These are phyloP conservation scores for Martes flavigula DNA, from an alignment of 2,797 vertebrate genomes.

Conservation along the genomic window DNA sequence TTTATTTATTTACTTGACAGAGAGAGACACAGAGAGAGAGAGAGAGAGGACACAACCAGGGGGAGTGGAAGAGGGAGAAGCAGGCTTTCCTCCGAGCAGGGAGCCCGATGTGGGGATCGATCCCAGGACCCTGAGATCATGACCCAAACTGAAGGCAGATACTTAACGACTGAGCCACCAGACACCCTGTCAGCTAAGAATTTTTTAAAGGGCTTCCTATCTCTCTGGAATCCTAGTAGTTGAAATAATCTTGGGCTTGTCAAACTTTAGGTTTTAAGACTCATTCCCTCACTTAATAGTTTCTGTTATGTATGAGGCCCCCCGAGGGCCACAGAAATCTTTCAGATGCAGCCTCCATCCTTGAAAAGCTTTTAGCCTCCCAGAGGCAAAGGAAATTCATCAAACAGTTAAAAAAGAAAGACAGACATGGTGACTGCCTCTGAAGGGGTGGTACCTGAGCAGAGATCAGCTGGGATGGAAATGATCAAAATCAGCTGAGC, in stretches of 20 bases:
- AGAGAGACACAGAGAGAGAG: too few relatives aligned
- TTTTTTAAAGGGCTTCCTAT: neutral
- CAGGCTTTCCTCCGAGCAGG: too few relatives aligned
- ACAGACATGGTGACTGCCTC: neutral
- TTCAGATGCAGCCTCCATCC: neutral
- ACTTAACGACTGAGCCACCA: too few relatives aligned
- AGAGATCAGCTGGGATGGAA: neutral
- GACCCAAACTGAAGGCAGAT: too few relatives aligned
- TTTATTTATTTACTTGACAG: too few relatives aligned
- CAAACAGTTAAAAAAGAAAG: neutral
- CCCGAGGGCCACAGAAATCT: neutral
- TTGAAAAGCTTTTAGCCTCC: conserved; percentile 6
- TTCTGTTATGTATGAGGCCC: neutral
- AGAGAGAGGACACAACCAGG: too few relatives aligned
- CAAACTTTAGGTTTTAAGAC: neutral
- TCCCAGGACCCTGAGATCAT: too few relatives aligned
- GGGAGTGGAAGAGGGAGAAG: too few relatives aligned
- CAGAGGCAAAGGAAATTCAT: conserved; percentile 24
- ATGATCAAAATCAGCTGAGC: neutral
- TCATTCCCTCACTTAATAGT: neutral
- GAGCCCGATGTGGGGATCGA: too few relatives aligned
- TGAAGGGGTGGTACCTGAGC: neutral
- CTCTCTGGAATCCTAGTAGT: conserved; percentile 35
- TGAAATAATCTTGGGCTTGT: neutral
- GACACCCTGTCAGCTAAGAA: neutral